phyloP scores from a whole-genome alignment of 2,113 vertebrate genomes.

The Vulpes lagopus region DNA sequence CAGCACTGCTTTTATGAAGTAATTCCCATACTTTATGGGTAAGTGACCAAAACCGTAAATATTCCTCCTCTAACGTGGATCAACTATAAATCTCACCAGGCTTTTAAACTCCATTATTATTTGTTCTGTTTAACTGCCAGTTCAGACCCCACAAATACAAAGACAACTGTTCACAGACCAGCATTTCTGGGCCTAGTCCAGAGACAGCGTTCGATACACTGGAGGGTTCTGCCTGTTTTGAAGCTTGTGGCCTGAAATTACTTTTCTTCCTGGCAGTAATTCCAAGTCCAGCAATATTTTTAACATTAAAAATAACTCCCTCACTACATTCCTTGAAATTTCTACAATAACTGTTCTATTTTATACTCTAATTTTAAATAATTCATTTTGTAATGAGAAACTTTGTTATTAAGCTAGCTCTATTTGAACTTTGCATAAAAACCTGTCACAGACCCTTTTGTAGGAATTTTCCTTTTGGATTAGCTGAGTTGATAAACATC shows the following conservation, averaged over 20 bases:
- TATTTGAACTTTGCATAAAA: background rate
- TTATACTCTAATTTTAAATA: constrained; percentile 69
- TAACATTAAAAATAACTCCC: constrained; percentile 81
- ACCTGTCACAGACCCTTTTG: background rate
- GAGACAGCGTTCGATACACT: background rate
- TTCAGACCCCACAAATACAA: constrained; percentile 66
- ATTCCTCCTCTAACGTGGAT: background rate
- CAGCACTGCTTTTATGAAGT: background rate
- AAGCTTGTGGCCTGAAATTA: constrained; percentile 68
- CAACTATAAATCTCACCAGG: background rate
- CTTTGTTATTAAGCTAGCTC: constrained; percentile 55
- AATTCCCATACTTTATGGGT: background rate
- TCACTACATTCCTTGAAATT: constrained; percentile 51
- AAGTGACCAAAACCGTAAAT: background rate
- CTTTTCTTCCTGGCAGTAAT: constrained; percentile 71
- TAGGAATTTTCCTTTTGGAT: constrained; percentile 16
- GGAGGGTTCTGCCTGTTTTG: constrained; percentile 58
- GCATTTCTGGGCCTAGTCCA: constrained; percentile 59
- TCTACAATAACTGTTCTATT: constrained; percentile 76
- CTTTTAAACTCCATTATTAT: background rate
- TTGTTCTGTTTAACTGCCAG: background rate
- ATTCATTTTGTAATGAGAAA: constrained; percentile 51
- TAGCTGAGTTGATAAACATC: background rate
- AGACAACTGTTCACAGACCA: constrained; percentile 58
- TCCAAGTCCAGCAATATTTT: constrained; percentile 73